Evolutionary conservation across 2,888 invertebrate genomes (phyloP).

Genomic region (Rugalucina vietnamica): DNA sequence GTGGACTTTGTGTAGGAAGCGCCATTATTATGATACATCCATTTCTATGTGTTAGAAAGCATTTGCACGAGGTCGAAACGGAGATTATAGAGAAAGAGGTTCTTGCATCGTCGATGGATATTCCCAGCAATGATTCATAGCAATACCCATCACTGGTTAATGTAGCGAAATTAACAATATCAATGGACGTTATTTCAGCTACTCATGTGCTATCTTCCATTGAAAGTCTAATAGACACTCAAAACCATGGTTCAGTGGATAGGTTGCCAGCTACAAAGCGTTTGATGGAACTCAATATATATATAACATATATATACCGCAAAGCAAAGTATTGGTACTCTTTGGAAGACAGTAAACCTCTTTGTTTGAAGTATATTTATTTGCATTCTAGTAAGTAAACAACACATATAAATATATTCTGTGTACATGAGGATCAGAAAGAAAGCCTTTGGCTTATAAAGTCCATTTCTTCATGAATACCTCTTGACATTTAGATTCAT

Average conservation of each 20-base stretch:
- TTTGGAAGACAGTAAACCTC: too few relatives aligned
- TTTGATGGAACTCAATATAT: not conserved
- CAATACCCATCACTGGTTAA: conserved; percentile 42
- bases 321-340: too few relatives aligned
- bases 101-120: conserved; percentile 42
- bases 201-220: not conserved
- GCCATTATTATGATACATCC: conserved; percentile 61
- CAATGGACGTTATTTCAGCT: conserved; percentile 48
- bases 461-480: too few relatives aligned
- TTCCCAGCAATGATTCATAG: not conserved
- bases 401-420: too few relatives aligned
- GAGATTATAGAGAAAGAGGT: conserved; percentile 36
- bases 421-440: too few relatives aligned
- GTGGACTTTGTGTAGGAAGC: conserved; percentile 51
- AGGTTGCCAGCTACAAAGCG: not conserved
- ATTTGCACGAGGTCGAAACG: conserved; percentile 18
- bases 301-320: too few relatives aligned
- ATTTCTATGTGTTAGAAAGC: conserved; percentile 45
- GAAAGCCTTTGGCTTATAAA: too few relatives aligned
- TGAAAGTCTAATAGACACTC: conserved; percentile 41
- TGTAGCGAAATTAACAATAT: conserved; percentile 42
- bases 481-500: too few relatives aligned
- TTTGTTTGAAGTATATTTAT: too few relatives aligned
- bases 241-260: not conserved
- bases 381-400: too few relatives aligned